Base-by-base conservation (phyloP, 2,888 invertebrate genomes). In the Drosophila quinaria region DNA sequence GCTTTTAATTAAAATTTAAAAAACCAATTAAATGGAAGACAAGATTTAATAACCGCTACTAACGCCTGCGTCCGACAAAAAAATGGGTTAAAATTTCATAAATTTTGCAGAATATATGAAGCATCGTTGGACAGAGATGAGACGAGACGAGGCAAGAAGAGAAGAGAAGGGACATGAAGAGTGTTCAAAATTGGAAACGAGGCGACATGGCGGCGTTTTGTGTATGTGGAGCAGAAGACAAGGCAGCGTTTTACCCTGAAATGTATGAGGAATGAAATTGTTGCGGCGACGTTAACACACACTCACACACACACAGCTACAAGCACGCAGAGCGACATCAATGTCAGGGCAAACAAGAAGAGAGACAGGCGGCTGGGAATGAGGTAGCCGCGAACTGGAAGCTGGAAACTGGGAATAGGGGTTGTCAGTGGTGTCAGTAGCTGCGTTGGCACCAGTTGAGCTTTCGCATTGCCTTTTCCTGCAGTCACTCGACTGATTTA, bases 401-500 rank as follows among this genome's bases (percentile, higher is more conserved):
- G 35, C 46, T 59, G 70, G 63, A 35, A 58, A 35, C 46, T 62
- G 70, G 85, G 81, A 84, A 84, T 74, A 66, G 82, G 78, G 76
- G 60, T 70, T 79, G 78, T 70, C 82, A 71, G 78, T 52, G 72
- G 58, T 67, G 67, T 59, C 66, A 25, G 25, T 25, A 25, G 66
- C 71, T 63, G 71, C 41, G 80, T 68, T 85, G 85, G 74, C 82
- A 81, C 76, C 80, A 70, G 74, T 77, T 78, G 78, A 74, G 70
- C 70, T 78, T 72, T 80, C 70, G 68, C 65, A 80, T 83, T 65
- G 74, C 74, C 82, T 73, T 78, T 85, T 79, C 84, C 82, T 87
- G 87, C 87, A 86, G 78, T 85, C 85, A 85, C 76, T 82, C 69
- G 87, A 87, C 85, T 86, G 85, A 87, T 87, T 87, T 86, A 87